Conservation (phyloP, 2,113 vertebrate genomes). For the Passer montanus region DNA sequence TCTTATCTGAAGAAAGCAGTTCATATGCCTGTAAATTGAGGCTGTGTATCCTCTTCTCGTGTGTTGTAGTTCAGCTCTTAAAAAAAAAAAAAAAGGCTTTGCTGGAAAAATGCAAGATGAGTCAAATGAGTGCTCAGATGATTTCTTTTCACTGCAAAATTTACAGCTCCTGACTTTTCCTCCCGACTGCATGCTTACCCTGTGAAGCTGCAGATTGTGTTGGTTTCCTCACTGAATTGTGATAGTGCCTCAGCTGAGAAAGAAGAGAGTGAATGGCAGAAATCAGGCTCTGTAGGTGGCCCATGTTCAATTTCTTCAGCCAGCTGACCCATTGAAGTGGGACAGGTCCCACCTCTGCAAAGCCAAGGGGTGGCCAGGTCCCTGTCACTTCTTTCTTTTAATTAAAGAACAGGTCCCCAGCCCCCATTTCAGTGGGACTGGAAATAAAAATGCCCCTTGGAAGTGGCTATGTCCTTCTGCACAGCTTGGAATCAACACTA, state of each 20-base stretch:
- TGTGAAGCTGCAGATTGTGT: background rate
- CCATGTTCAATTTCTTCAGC: background rate
- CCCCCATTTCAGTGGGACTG: background rate
- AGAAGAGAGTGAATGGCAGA: background rate
- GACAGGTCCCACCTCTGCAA: background rate
- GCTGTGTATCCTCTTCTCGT: background rate
- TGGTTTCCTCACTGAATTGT: background rate
- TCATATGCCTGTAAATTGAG: background rate
- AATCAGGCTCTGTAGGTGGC: background rate
- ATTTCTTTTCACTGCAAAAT: background rate
- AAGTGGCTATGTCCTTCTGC: background rate
- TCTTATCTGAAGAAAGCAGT: background rate
- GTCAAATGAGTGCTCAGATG: background rate
- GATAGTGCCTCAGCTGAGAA: background rate
- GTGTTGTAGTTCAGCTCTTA: background rate
- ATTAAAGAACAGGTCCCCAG: background rate
- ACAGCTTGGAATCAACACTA: background rate
- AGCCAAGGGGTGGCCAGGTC: background rate
- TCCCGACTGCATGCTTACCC: background rate
- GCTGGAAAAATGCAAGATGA: background rate
- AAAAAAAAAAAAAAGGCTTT: background rate
- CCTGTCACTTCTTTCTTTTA: background rate
- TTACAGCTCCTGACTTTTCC: background rate
- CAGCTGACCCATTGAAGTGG: background rate
- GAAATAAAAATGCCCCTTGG: background rate